These are phyloP conservation scores for Dynastes tityus DNA, from an alignment of 2,888 invertebrate genomes.

Conservation along the genomic window DNA sequence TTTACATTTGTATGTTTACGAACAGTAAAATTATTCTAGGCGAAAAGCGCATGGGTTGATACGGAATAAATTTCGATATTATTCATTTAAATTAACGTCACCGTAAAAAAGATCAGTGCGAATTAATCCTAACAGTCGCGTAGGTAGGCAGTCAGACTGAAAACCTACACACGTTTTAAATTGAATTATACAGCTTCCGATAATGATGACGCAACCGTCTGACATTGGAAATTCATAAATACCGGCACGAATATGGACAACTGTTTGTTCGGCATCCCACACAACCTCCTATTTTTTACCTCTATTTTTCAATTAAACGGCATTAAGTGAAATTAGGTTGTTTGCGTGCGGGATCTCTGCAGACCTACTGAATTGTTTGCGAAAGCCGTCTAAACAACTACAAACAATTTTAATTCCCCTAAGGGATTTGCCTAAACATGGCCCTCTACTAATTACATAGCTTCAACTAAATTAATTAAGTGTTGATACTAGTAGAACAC, in stretches of 20 bases:
- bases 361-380: constrained; percentile 7
- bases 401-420: constrained; percentile 28
- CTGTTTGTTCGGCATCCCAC: constrained; percentile 21
- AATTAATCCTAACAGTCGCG: constrained; percentile 30
- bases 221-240: constrained; percentile 36
- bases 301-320: not conserved
- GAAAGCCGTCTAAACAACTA: constrained; percentile 3
- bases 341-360: not conserved
- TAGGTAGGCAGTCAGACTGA: constrained; percentile 2
- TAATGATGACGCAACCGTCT: constrained; percentile 30
- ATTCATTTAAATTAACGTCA: constrained; percentile 19
- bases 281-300: not conserved
- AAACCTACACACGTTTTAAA: constrained; percentile 34
- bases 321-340: not conserved
- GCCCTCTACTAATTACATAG: constrained; percentile 4
- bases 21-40: not conserved
- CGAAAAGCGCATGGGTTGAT: not conserved
- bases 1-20: not conserved
- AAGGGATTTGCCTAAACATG: constrained; percentile 21
- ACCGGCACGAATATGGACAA: constrained; percentile 10
- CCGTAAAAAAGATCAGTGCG: constrained; percentile 26
- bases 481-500: constrained; percentile 4
- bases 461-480: constrained; percentile 16
- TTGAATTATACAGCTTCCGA: constrained; percentile 40
- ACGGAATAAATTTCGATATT: constrained; percentile 2